Base-by-base conservation (phyloP, 2,888 invertebrate genomes). In the Eupithecia subumbrata region DNA sequence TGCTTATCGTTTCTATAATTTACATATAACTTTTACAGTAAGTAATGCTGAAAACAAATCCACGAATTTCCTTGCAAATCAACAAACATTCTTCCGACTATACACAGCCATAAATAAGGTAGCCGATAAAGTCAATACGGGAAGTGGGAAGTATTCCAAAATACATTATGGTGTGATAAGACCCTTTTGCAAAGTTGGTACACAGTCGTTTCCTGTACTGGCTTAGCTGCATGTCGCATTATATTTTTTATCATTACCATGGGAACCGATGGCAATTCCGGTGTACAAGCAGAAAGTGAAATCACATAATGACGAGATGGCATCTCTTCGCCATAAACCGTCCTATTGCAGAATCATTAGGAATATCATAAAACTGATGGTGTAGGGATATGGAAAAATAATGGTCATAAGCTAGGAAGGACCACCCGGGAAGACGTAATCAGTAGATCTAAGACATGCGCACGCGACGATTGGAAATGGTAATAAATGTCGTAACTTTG, bases 231-330 rank as follows among this genome's bases (percentile, higher is more conserved):
- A 68, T 76, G 80, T 74, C 67, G 56, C 70, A 76, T 76, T 72
- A 74, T 78, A 77, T 76, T 82, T 78, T 80, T 81, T 80, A 69
- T 76, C 75, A 84, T 84, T 83, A 85, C 81, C 81, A 86, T 87
- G 85, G 85, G 85, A 88, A 84, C 82, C 83, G 76, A 82, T 85
- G 85, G 83, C 82, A 84, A 84, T 85, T 82, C 84, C 82, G 82
- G 81, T 84, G 73, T 64, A 67, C 67, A 63, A 63, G 37, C 83
- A 82, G 87, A 89, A 88, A 88, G 88, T 88, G 88, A 88, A 88
- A 88, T 86, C 84, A 72, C 76, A 80, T 84, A 82, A 85, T 85
- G 83, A 84, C 79, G 83, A 45, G 78, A 78, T 80, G 78, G 77
- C 69, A 80, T 81, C 79, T 78, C 75, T 82, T 79, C 78, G 77